Evolutionary conservation across 2,888 invertebrate species (phyloP).

Genomic region (Metallyticus violacea): DNA sequence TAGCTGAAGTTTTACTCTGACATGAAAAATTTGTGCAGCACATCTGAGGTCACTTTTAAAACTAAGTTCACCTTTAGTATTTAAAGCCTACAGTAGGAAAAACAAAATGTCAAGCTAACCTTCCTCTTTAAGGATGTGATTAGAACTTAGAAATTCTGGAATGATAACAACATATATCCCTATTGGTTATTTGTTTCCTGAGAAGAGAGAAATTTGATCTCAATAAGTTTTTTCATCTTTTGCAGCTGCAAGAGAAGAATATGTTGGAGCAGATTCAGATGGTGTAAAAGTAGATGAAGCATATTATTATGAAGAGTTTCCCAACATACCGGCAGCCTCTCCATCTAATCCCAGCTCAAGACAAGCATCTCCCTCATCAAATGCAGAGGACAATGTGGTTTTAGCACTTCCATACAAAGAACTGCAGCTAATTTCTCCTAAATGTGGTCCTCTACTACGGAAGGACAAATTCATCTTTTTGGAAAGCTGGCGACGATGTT

Average conservation of each 20-base stretch:
- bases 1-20: no score
- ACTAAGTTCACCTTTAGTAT: no score
- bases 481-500: slow-evolving; percentile 38
- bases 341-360: neutral
- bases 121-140: no score
- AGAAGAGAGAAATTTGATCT: neutral
- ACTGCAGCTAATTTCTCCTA: slow-evolving; percentile 30
- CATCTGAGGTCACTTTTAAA: no score
- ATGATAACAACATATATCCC: no score
- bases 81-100: no score
- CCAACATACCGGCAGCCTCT: neutral
- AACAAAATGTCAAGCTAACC: no score
- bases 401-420: slow-evolving; percentile 5
- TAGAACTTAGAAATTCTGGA: no score
- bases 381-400: neutral
- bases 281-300: slow-evolving; percentile 5
- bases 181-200: no score
- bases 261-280: slow-evolving; percentile 36
- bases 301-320: slow-evolving; percentile 20
- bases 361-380: neutral
- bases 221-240: neutral
- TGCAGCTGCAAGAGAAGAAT: slow-evolving; percentile 34
- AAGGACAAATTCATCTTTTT: slow-evolving; percentile 39
- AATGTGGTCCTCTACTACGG: slow-evolving; percentile 38
- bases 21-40: no score